Base-by-base conservation (phyloP, 1,140 invertebrate genomes). In the Danaus melanippus region DNA sequence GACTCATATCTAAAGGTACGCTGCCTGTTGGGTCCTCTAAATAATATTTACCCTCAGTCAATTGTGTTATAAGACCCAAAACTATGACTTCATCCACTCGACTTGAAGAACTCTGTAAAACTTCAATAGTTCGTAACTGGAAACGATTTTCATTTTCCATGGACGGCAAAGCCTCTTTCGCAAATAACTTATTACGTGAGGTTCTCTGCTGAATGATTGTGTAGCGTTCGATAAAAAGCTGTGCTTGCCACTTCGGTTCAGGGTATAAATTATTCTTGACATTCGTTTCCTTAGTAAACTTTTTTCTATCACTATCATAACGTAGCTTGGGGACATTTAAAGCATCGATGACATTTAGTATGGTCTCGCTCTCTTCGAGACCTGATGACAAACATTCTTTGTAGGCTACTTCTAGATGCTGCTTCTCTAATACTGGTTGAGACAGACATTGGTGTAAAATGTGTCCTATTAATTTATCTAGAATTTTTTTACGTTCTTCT, bases 1-100 rank as follows among this genome's bases (percentile, higher is more conserved):
- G 88, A 44, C 88, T 89, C 48, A 98, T 89, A 86, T 98, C 93
- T 10, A 99, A 69, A 58, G 93, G 89, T 0, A 98, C 90, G 64
- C 90, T 89, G 9, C 97, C 97, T 46, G 93, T 96, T 2, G 92
- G 92, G 86, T 99, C 97, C 90, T 99, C 97, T 47, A 98, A 84
- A 81, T 90, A 95, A 88, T 92, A 96, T 74, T 94, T 93, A 7
- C 95, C 94, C 88, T 98, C 96, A 65, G 93, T 94, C 10, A 98
- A 78, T 74, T 97, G 94, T 9, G 95, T 92, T 0, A 98, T 81
- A 70, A 97, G 89, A 4, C 97, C 97, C 53, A 98, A 89, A 5
- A 97, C 91, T 51, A 96, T 92, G 10, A 96, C 91, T 67, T 91
- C 89, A 67, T 94, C 91, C 12, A 92, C 88, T 43, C 90, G 86